These are phyloP conservation scores for Calycopis cecrops DNA, from an alignment of 1,140 invertebrate genomes.

Conservation along the genomic window DNA sequence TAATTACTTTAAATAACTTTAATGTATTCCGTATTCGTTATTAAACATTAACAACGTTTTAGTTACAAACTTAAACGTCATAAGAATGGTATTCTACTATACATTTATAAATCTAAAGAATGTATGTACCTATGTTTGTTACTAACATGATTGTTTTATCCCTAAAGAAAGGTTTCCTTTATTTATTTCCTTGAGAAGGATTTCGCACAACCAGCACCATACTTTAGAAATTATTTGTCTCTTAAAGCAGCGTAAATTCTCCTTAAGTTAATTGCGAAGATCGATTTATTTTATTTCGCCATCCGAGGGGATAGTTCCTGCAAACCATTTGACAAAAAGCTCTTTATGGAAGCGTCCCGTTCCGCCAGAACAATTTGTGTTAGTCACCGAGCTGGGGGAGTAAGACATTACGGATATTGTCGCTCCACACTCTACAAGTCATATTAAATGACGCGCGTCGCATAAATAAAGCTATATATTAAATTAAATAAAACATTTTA, in stretches of 20 bases:
- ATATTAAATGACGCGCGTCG: slow-evolving; percentile 36
- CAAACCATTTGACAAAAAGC: slow-evolving; percentile 34
- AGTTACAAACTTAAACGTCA: too few species aligned
- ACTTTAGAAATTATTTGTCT: background rate
- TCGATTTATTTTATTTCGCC: slow-evolving; percentile 2
- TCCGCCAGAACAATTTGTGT: slow-evolving; percentile 35
- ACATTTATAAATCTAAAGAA: too few species aligned
- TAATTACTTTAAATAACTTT: too few species aligned
- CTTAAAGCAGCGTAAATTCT: slow-evolving; percentile 21
- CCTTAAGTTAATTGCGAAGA: slow-evolving; percentile 8
- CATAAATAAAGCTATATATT: slow-evolving; percentile 11
- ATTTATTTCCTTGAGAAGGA: too few species aligned
- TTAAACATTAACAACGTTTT: too few species aligned
- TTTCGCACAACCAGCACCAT: too few species aligned
- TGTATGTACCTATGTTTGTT: too few species aligned
- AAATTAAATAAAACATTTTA: slow-evolving; percentile 13
- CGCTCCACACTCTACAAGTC: slow-evolving; percentile 34
- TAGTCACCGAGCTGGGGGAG: slow-evolving; percentile 32
- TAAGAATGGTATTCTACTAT: too few species aligned
- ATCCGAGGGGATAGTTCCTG: slow-evolving; percentile 20
- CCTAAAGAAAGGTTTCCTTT: too few species aligned
- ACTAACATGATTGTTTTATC: too few species aligned
- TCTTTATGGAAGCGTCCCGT: slow-evolving; percentile 33
- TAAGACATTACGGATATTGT: slow-evolving; percentile 33
- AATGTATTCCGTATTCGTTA: too few species aligned